These are phyloP conservation scores for Jaculus jaculus DNA, from an alignment of 2,113 vertebrate species.

Conservation along the genomic window DNA sequence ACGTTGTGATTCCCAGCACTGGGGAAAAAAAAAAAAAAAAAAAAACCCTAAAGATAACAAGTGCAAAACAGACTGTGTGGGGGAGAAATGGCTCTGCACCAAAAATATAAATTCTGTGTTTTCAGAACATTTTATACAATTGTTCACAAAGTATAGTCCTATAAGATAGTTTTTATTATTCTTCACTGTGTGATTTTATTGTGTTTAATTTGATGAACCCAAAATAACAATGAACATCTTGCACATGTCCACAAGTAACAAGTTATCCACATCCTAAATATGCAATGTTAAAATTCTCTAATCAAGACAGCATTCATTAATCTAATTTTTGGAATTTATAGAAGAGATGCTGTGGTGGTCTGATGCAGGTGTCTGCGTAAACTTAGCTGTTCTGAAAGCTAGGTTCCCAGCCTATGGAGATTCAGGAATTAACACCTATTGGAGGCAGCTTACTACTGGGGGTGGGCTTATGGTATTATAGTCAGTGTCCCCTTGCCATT, in stretches of 20 bases:
- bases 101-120: not conserved
- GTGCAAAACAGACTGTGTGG: not conserved
- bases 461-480: too few species aligned
- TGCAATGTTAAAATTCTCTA: constrained; percentile 16
- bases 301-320: constrained; percentile 24
- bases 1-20: not conserved
- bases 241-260: not conserved
- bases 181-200: not conserved
- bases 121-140: constrained; percentile 1
- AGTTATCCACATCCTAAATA: not conserved
- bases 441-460: too few species aligned
- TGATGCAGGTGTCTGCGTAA: too few species aligned
- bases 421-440: too few species aligned
- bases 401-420: too few species aligned
- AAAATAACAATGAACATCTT: constrained; percentile 44
- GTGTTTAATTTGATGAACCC: not conserved
- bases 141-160: not conserved
- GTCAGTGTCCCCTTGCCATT: too few species aligned
- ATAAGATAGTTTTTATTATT: not conserved
- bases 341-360: constrained; percentile 22
- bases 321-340: constrained; percentile 7
- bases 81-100: not conserved
- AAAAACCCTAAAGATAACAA: not conserved
- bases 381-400: too few species aligned
- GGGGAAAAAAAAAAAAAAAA: not conserved